phyloP scores from a whole-genome alignment of 2,888 invertebrate genomes.

The Diogma glabrata region DNA sequence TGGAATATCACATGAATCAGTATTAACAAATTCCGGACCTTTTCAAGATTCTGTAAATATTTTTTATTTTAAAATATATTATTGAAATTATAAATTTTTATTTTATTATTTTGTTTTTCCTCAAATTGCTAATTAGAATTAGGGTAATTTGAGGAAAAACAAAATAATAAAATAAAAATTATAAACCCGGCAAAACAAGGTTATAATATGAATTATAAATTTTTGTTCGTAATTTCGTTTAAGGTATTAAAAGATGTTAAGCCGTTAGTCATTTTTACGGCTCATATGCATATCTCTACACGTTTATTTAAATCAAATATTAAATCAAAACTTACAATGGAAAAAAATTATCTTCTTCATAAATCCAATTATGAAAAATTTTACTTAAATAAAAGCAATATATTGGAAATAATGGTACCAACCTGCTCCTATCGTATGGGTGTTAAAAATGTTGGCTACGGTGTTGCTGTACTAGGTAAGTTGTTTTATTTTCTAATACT shows the following conservation, averaged over 20 bases:
- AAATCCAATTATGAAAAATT: neutral
- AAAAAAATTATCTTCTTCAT: constrained; percentile 12
- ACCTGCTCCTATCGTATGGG: constrained; percentile 98
- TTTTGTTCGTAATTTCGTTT: constrained; percentile 19
- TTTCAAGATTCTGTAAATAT: constrained; percentile 34
- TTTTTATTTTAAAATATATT: neutral
- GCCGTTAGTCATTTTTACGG: constrained; percentile 59
- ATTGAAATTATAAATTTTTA: no score
- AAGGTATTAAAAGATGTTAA: constrained; percentile 50
- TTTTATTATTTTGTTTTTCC: neutral
- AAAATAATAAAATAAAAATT: no score
- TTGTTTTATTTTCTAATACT: no score
- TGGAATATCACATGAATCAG: constrained; percentile 63
- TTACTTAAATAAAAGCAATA: neutral
- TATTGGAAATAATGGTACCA: constrained; percentile 73
- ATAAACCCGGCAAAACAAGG: no score
- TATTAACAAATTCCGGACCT: constrained; percentile 35
- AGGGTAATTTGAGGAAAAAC: no score
- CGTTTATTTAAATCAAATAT: neutral
- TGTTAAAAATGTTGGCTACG: constrained; percentile 72
- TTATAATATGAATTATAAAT: no score
- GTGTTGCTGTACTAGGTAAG: constrained; percentile 66
- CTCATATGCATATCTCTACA: constrained; percentile 46
- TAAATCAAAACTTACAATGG: constrained; percentile 6
- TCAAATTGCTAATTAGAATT: no score